Base-by-base conservation (phyloP, 1,140 invertebrate species). In the Pristionchus pacificus region DNA sequence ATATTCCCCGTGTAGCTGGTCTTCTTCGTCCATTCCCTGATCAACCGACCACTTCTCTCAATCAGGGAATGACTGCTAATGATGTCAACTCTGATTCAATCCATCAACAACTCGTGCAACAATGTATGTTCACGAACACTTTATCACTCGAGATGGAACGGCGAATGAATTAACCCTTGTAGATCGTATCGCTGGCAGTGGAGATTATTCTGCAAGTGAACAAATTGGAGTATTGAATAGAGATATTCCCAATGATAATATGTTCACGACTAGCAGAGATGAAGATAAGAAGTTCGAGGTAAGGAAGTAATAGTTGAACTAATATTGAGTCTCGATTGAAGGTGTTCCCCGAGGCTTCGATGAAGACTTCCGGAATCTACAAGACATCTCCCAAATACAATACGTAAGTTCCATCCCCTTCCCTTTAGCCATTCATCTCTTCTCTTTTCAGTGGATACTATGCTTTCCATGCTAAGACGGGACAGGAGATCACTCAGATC, bases 231-330 rank as follows among this genome's bases (percentile, higher is more conserved):
- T 67, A 14, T 59, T 81, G 15, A 75, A 76, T 49, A 76, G 80
- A 38, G 78, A 70, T n/a, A 82, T 82, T 71, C 80, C 80, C 15
- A 72, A 61, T 31, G 81, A 83, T 13, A 82, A 82, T 70, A 82
- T 83, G 81, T 83, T 83, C 66, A 79, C 80, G 38, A 83, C 81
- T 2, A 81, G 75, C 25, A 61, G 68, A 49, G 81, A 83, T 60
- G 81, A 83, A 67, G 81, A 83, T 68, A 83, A 83, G 58, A 79
- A 81, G 55, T 83, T 83, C 59, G 80, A 84, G n/a, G 81, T 80
- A n/a, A n/a, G n/a, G n/a, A n/a, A n/a, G n/a, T n/a, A n/a, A n/a
- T n/a, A n/a, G n/a, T n/a, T n/a, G n/a, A n/a, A n/a, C n/a, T n/a
- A n/a, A n/a, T n/a, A n/a, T n/a, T n/a, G n/a, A n/a, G n/a, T n/a